Evolutionary conservation across 1,140 invertebrate genomes (phyloP), one percentile per base, ranked within the genome.

Genomic region (Lysiphlebus fabarum): DNA sequence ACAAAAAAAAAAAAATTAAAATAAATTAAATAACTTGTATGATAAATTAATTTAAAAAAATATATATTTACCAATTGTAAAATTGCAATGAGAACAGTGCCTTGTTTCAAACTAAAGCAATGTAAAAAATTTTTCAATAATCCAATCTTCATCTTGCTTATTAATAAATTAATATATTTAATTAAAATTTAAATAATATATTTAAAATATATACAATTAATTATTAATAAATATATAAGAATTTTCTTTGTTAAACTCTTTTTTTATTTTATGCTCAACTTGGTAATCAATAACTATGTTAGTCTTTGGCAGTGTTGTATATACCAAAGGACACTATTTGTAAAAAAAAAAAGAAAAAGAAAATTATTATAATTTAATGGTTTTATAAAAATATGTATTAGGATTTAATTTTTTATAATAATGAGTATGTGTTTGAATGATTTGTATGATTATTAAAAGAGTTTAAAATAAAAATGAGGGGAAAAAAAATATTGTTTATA

Each of bases 31-130:
- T 40, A 6, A 6, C 6, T 40, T 40, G 6, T 40, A 40, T 40
- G 38, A 6, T 33, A 34, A 48, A 14, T 34, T 34, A 47, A 41
- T 34, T 12, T 36, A 12, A 2, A 59, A 55, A 57, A 61, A 57
- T 34, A 14, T 37, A 49, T 36, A 65, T 71, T 70, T 67, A 82
- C 81, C 71, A 82, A 56, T 56, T 82, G 77, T 3, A 79, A 61
- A 53, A 82, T 75, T 8, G 79, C 80, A 42, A 82, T 81, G 7
- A 82, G 62, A 26, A 82, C 72, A 1, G 81, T 81, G 14, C 81
- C 81, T 56, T 82, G 80, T 53, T 76, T 71, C 41, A 82, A 65
- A 38, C 72, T 80, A 58, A 82, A 77, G 40, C 73, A 75, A 41
- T 76, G 71, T 45, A 81, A 65, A 58, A 76, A 81, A 59, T 68